Evolutionary conservation across 2,113 vertebrate genomes (phyloP).

Genomic region (Myrmophylax atrothorax): DNA sequence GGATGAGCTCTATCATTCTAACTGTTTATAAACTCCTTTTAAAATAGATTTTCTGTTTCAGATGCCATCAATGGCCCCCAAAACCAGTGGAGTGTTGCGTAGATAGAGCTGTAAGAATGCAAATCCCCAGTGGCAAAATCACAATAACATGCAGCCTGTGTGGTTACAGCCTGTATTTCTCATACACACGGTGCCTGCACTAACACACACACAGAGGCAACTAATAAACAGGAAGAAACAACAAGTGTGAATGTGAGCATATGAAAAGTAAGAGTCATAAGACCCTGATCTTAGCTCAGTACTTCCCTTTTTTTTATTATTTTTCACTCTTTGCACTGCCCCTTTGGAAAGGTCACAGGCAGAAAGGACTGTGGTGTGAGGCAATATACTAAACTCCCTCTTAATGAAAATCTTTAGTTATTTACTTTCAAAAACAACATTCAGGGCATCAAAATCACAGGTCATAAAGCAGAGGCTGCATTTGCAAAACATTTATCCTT

Average conservation of each 20-base stretch:
- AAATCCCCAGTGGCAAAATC: neutral
- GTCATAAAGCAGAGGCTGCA: neutral
- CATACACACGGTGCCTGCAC: rapidly evolving
- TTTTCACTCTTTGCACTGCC: neutral
- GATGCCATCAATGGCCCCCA: no score
- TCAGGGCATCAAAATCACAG: neutral
- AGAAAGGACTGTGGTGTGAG: neutral
- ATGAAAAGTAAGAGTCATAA: neutral
- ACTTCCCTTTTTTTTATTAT: neutral
- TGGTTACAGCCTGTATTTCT: neutral
- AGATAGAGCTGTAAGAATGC: rapidly evolving
- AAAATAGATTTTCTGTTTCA: neutral
- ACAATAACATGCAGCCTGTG: rapidly evolving
- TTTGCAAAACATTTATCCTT: neutral
- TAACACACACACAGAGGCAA: no score
- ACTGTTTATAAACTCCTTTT: neutral
- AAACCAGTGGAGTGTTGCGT: neutral
- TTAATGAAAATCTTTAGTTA: neutral
- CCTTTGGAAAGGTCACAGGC: neutral
- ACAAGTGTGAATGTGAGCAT: neutral
- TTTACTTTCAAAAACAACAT: neutral
- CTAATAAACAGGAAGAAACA: neutral
- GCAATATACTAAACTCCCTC: neutral
- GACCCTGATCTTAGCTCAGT: neutral
- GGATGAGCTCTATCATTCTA: neutral